Evolutionary conservation across 2,888 invertebrate genomes (phyloP), one percentile per base, ranked within the genome.

Genomic region (Nomada lathburiana): DNA sequence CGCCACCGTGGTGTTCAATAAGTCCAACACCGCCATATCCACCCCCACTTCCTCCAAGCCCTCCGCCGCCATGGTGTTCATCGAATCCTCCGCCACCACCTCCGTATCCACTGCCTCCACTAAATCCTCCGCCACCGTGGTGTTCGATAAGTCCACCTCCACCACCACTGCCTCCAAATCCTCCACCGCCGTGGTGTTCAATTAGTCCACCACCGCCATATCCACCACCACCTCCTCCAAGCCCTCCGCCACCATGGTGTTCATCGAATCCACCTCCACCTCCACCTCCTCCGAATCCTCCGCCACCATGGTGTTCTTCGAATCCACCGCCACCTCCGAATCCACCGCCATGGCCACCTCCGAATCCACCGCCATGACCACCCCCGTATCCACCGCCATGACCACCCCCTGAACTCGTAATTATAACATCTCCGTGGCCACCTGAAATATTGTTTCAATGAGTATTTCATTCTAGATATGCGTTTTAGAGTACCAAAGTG

Each of bases 231-330:
- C 87, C 83, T 44, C 84, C 84, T 26, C 83, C 86, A 13, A 77
- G 81, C n/a, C 86, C 85, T n/a, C 83, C 86, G 9, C 85, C 82
- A 23, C 85, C 87, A 10, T 79, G 82, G 13, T 74, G 73, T 4
- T 74, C 65, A 13, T 59, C 65, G 50, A 65, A 76, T n/a, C 55
- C 26, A 16, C 69, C 69, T 5, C 55, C 23, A 16, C 69, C 69
- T 5, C 76, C 20, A 13, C 84, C 86, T 3, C 85, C 85, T 2
- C 75, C 68, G 5, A 69, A 63, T 16, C 67, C 81, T 20, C 86
- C 85, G 0, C 86, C 82, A 2, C 85, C 80, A 11, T 80, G 69
- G 13, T 86, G 76, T 18, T 81, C 80, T 0, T 82, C 80, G 1
- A 65, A 65, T 23, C 85, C 86, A 2, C 76, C 82, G 11, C 86